Percentiles rank a stretch among this genome's conserved stretches.
phyloP scores from a whole-genome alignment of 2,113 vertebrate species.

The Zosterops lateralis region DNA sequence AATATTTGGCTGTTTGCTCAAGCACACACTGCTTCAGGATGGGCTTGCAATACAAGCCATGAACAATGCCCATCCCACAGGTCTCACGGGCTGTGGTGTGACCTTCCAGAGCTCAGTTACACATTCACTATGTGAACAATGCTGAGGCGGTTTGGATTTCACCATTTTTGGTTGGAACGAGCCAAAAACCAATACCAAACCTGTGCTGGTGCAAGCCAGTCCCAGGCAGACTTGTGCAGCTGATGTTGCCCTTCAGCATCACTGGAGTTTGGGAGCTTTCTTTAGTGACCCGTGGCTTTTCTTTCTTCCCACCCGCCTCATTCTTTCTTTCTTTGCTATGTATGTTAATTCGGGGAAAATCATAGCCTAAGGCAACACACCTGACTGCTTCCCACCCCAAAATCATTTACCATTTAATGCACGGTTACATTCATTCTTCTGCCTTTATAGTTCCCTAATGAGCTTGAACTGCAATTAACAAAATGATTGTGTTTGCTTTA shows the following conservation, averaged over 20 bases:
- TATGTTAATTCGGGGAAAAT: slow-evolving; percentile 67
- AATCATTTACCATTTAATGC: slow-evolving; percentile 70
- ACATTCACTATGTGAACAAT: neutral
- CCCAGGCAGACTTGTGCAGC: neutral
- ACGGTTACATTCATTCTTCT: slow-evolving; percentile 68
- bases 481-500: slow-evolving; percentile 67
- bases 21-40: neutral
- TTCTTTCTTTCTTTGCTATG: slow-evolving; percentile 55
- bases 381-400: slow-evolving; percentile 63
- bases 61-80: accelerated
- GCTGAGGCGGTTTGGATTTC: neutral
- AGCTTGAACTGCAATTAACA: slow-evolving; percentile 72
- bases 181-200: neutral
- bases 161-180: neutral
- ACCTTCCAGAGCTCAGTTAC: neutral
- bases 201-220: neutral
- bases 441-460: slow-evolving; percentile 70
- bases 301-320: slow-evolving; percentile 52
- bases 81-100: neutral
- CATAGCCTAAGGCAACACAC: slow-evolving; percentile 60
- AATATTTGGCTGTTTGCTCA: neutral
- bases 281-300: slow-evolving; percentile 54
- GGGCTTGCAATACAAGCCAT: neutral
- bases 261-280: slow-evolving; percentile 7
- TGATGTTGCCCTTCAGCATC: neutral